Conservation (phyloP, 2,113 vertebrate species). For the Coptodon bakossiorum region DNA sequence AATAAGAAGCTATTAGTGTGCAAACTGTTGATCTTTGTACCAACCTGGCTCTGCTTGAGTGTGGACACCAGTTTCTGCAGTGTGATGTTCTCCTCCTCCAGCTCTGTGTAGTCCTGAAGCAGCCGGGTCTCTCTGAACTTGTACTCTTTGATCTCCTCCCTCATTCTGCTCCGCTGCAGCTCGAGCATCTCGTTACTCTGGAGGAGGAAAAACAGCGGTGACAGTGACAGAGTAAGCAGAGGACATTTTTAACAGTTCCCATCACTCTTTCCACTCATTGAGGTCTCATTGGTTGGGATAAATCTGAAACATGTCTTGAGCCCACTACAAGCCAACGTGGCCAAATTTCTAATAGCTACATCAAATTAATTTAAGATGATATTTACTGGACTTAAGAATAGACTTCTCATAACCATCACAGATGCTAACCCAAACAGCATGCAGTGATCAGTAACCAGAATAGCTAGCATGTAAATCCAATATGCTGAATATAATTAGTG, state of each 20-base stretch:
- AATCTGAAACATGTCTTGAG: rapidly evolving
- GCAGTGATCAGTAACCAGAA: neutral
- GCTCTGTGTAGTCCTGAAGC: slow-evolving; percentile 95
- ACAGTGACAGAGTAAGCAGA: neutral
- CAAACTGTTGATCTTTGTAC: neutral
- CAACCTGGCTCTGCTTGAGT: slow-evolving; percentile 93
- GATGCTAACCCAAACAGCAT: neutral
- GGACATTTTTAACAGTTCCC: neutral
- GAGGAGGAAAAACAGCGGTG: neutral
- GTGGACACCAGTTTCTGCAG: slow-evolving; percentile 96
- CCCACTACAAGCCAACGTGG: neutral
- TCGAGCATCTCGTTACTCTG: slow-evolving; percentile 91
- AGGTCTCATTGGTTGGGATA: neutral
- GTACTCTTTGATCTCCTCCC: slow-evolving; percentile 94
- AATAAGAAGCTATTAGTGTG: neutral
- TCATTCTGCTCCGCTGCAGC: slow-evolving; percentile 88
- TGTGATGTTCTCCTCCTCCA: slow-evolving; percentile 97
- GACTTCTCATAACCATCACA: neutral
- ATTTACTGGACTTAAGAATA: neutral
- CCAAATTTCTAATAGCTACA: neutral
- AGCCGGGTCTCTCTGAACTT: slow-evolving; percentile 92
- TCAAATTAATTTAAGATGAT: neutral
- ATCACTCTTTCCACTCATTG: neutral
- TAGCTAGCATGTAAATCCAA: neutral
- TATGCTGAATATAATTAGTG: neutral